Evolutionary conservation across 2,888 invertebrate species (phyloP).

Genomic region (Odontocerum albicorne): DNA sequence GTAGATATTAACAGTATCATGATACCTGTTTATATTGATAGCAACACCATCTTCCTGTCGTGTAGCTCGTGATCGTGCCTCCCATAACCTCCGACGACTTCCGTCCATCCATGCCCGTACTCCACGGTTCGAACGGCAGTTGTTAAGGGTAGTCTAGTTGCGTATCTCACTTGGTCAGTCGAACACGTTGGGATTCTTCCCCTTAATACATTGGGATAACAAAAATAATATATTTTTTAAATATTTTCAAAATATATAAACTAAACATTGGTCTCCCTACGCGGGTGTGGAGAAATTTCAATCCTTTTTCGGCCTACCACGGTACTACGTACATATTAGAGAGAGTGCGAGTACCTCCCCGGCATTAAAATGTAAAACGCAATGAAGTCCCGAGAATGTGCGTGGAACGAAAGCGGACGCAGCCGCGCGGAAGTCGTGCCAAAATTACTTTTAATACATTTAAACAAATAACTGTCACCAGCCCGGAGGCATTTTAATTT

Average conservation of each 20-base stretch:
- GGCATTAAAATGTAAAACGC: constrained; percentile 26
- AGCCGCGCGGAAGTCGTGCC: constrained; percentile 23
- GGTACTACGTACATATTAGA: background rate
- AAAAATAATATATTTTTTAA: too few relatives aligned
- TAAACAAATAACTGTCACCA: constrained; percentile 27
- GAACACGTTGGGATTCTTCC: background rate
- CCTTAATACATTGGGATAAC: background rate
- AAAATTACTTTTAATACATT: constrained; percentile 25
- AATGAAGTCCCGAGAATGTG: constrained; percentile 23
- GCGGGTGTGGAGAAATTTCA: constrained; percentile 21
- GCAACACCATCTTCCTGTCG: too few relatives aligned
- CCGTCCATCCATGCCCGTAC: too few relatives aligned
- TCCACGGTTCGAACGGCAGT: too few relatives aligned
- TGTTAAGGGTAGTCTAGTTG: too few relatives aligned
- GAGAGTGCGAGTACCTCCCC: background rate
- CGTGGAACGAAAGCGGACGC: constrained; percentile 21
- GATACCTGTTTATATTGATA: too few relatives aligned
- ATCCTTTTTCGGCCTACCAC: constrained; percentile 17
- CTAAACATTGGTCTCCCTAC: too few relatives aligned
- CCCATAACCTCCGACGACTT: background rate
- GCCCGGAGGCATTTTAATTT: constrained; percentile 20
- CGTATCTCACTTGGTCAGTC: too few relatives aligned
- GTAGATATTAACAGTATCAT: too few relatives aligned
- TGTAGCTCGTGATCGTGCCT: too few relatives aligned
- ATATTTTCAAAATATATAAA: too few relatives aligned